Evolutionary conservation across 2,113 vertebrate genomes (phyloP), one percentile per base, ranked within the genome.

Genomic region (Acinonyx jubatus): DNA sequence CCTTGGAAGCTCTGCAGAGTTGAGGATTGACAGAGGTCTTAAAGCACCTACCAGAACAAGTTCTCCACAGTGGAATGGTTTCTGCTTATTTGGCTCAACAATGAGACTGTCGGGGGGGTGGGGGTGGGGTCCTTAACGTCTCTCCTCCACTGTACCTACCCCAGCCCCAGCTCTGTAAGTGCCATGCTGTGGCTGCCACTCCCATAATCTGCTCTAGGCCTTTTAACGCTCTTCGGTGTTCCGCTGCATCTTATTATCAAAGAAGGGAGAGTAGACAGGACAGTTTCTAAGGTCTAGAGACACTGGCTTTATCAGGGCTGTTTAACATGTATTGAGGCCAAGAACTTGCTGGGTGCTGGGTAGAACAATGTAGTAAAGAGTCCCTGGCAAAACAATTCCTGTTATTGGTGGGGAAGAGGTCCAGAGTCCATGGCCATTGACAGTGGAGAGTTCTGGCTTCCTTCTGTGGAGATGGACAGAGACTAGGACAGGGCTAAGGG

Each of bases 311-410:
- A 78, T 93, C 3, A 7, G 31, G 95, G 78, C 73, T 96, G 74
- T 89, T 97, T 89, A 96, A 78, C 88, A 95, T 89, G 94, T 85
- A 97, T 19, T 7, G 66, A 89, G 92, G 94, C 90, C 82, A 96
- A 81, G 66, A 65, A 95, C 85, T 78, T 95, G 91, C 92, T 96
- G 80, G 45, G 82, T 83, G 14, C 57, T 69, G 50, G 31, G 48
- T 66, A 33, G 89, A 95, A 76, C 29, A 52, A 69, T 5, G 1
- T 18, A 69, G 68, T 27, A 79, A 10, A 69, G n/a, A 90, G 57
- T 91, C 79, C n/a, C 55, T 90, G 15, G 69, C 27, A 92, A 88
- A 66, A 88, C 29, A 84, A 41, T 95, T 92, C 82, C 65, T 78
- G 9, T 38, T 76, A 78, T 68, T 82, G 76, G 61, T 19, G 66